A percentile compares a stretch with the other conserved stretches of the same genome.
phyloP scores from a whole-genome alignment of 1,140 invertebrate genomes.

The Sitodiplosis mosellana region DNA sequence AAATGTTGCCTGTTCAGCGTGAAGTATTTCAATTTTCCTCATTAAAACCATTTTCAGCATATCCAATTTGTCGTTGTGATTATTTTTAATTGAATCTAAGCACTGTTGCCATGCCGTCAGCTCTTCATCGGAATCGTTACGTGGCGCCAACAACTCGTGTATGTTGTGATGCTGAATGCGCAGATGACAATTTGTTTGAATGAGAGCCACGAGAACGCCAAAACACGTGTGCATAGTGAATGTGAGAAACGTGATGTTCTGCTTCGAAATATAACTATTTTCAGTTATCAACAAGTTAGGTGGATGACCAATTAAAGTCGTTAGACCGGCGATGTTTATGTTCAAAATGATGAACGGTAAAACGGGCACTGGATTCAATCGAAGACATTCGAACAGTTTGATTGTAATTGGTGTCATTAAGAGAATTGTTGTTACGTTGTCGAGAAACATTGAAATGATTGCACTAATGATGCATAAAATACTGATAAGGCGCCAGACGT shows the following conservation, averaged over 20 bases:
- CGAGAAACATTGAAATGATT: constrained; percentile 50
- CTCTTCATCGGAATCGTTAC: constrained; percentile 49
- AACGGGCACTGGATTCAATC: constrained; percentile 53
- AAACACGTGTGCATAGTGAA: constrained; percentile 51
- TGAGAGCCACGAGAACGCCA: constrained; percentile 38
- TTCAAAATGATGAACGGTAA: constrained; percentile 53
- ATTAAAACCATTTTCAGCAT: constrained; percentile 42
- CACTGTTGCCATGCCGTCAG: constrained; percentile 56
- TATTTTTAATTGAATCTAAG: constrained; percentile 46
- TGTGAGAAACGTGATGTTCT: constrained; percentile 46
- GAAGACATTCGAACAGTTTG: constrained; percentile 52
- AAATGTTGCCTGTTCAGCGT: constrained; percentile 35
- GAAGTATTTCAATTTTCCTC: constrained; percentile 39
- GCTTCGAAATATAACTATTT: background rate
- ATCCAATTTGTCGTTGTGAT: constrained; percentile 55
- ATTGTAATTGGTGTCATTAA: constrained; percentile 64
- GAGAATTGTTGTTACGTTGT: constrained; percentile 64
- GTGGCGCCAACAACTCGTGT: constrained; percentile 38
- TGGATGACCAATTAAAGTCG: constrained; percentile 63
- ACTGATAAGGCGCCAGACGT: constrained; percentile 53
- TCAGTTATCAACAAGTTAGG: constrained; percentile 38
- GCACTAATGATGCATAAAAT: constrained; percentile 51
- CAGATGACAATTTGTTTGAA: constrained; percentile 39
- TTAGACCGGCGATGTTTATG: constrained; percentile 60
- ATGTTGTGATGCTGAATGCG: constrained; percentile 41